These are phyloP conservation scores for Idaea straminata DNA, from an alignment of 2,888 invertebrate genomes.

Conservation along the genomic window DNA sequence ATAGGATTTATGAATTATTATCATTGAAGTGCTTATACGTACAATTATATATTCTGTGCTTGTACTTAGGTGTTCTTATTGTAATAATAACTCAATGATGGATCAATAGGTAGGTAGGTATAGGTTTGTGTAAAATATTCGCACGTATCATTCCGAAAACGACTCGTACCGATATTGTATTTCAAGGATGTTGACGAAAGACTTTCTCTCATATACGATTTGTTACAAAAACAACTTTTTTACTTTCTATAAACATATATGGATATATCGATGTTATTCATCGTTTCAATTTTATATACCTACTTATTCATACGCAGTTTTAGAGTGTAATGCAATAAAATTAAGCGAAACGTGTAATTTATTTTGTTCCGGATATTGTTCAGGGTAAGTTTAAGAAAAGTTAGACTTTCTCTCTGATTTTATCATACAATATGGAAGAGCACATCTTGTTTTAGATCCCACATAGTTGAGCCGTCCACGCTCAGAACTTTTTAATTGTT, in stretches of 20 bases:
- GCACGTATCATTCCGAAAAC: slow-evolving; percentile 17
- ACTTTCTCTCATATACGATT: background rate
- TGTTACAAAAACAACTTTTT: background rate
- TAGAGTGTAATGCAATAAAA: slow-evolving; percentile 26
- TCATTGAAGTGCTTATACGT: too few species aligned
- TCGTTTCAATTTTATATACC: background rate
- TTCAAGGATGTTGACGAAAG: slow-evolving; percentile 3
- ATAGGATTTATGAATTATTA: too few species aligned
- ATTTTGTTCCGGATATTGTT: slow-evolving; percentile 26
- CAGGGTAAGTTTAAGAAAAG: slow-evolving; percentile 34
- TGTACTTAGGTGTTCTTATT: too few species aligned
- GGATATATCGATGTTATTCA: background rate
- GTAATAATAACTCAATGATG: too few species aligned
- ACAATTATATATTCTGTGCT: too few species aligned
- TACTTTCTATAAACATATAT: too few species aligned
- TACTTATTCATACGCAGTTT: slow-evolving; percentile 20
- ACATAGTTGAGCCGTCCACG: slow-evolving; percentile 6
- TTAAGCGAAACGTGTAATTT: slow-evolving; percentile 19
- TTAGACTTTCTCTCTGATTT: slow-evolving; percentile 35
- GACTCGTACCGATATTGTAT: slow-evolving; percentile 16
- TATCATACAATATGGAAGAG: slow-evolving; percentile 40
- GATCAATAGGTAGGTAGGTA: too few species aligned
- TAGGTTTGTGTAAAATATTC: slow-evolving; percentile 14
- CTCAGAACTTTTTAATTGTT: slow-evolving; percentile 33
- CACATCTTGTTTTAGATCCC: slow-evolving; percentile 17